Base-by-base conservation (phyloP, 2,797 vertebrate species). In the Lepilemur septentrionalis region DNA sequence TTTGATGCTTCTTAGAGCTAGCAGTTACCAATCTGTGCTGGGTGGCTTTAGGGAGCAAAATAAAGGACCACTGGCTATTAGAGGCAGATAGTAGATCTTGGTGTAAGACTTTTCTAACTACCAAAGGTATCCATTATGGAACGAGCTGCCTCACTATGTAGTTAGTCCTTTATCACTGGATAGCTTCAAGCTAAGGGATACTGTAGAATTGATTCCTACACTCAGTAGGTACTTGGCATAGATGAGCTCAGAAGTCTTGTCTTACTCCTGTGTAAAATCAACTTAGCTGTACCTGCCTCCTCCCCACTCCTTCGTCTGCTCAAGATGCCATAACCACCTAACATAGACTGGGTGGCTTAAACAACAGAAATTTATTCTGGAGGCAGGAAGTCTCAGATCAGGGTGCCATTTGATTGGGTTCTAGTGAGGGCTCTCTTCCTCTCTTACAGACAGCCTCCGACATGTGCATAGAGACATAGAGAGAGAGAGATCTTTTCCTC, bases 51-150 rank as follows among this genome's bases (percentile, higher is more conserved):
- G 14, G 85, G n/a, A 86, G 28, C 25, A 69, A 95, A 86, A 78
- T 79, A 14, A 61, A 91, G 35, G 17, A 30, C 7, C 10, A 67
- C 1, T 65, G n/a, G 2, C 46, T 70, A 72, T 70, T 75, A 82
- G 14, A 89, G 8, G 55, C 17, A 85, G 32, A 93, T 5, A 70
- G 79, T 72, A 13, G 10, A 30, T 65, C 13, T 82, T 95, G 61
- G 8, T 50, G 35, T 86, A 85, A 75, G 67, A 32, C 46, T 86
- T 96, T 95, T 93, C n/a, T 63, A 55, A 92, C 55, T 69, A 55
- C 25, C 28, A 43, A 84, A 92, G 25, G 11, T 83, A 61, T 57
- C 28, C 28, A 61, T 87, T 89, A 83, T 92, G 17, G 48, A 79
- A 79, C 90, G 9, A 13, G 25, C 46, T 9, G 25, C 38, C 2